phyloP scores from a whole-genome alignment of 2,888 invertebrate genomes.

The Cordilura impudica region DNA sequence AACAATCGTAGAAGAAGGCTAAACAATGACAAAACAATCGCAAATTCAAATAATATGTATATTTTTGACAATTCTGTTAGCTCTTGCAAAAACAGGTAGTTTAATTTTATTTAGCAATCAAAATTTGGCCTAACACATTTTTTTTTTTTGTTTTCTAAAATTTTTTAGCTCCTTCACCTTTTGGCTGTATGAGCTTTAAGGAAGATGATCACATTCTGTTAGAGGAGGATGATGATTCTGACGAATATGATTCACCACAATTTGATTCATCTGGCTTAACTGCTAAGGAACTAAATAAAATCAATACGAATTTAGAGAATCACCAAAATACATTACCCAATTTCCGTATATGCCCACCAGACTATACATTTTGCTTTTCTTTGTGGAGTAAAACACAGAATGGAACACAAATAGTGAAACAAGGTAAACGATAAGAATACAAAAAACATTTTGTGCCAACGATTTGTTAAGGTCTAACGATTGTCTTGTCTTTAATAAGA shows the following conservation, averaged over 20 bases:
- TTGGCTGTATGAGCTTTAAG: slow-evolving; percentile 72
- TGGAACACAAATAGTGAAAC: slow-evolving; percentile 70
- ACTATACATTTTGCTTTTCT: slow-evolving; percentile 73
- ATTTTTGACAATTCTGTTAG: slow-evolving; percentile 22
- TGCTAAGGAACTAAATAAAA: slow-evolving; percentile 36
- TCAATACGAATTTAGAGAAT: slow-evolving; percentile 18
- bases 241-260: slow-evolving; percentile 64
- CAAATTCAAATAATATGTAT: slow-evolving; percentile 26
- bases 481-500: too few relatives aligned
- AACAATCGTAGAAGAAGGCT: not conserved
- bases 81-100: slow-evolving; percentile 39
- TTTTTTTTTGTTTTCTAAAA: not conserved
- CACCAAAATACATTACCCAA: slow-evolving; percentile 15
- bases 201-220: slow-evolving; percentile 71
- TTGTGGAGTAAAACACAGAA: slow-evolving; percentile 71
- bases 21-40: slow-evolving; percentile 27
- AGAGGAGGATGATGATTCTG: slow-evolving; percentile 71
- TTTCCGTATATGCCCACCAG: slow-evolving; percentile 67
- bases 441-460: not conserved
- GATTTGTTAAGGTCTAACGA: not conserved
- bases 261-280: slow-evolving; percentile 58
- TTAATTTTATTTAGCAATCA: not conserved
- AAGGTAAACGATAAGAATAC: slow-evolving; percentile 66
- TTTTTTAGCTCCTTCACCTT: slow-evolving; percentile 68
- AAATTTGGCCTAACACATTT: not conserved